Conservation (phyloP, 2,797 vertebrate species). For the Rhinella marina region DNA sequence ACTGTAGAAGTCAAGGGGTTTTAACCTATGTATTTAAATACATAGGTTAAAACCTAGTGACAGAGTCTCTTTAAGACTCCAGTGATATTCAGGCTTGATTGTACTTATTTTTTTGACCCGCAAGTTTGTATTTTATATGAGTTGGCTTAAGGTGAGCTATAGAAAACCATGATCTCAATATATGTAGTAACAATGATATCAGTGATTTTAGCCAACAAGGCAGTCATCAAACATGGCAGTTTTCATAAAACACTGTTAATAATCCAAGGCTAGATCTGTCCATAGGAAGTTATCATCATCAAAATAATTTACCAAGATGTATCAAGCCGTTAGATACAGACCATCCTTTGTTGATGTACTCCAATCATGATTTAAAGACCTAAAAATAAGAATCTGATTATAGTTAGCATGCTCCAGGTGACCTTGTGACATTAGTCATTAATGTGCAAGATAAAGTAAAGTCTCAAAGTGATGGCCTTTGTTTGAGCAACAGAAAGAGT, state of each 20-base stretch:
- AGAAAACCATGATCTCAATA: background rate
- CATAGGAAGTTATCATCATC: background rate
- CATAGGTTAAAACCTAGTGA: too few relatives aligned
- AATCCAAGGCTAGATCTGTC: background rate
- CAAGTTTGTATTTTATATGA: background rate
- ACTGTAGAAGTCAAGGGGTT: too few relatives aligned
- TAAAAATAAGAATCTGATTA: slow-evolving; percentile 14
- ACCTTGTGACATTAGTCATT: slow-evolving; percentile 24
- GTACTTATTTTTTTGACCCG: background rate
- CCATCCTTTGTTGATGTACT: background rate
- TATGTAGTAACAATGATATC: background rate
- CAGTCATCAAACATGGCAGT: slow-evolving; percentile 3
- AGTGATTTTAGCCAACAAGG: background rate
- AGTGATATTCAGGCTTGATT: background rate
- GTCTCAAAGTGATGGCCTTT: slow-evolving; percentile 1
- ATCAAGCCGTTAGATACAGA: background rate
- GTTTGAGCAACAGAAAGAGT: background rate
- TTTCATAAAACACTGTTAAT: background rate
- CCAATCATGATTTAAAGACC: background rate
- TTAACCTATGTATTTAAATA: too few relatives aligned
- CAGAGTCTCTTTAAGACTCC: background rate
- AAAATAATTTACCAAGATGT: background rate
- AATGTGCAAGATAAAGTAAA: background rate
- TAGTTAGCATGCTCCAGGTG: slow-evolving; percentile 6
- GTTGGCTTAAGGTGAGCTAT: background rate